Conservation (phyloP, 2,113 vertebrate species). For the Lanius collurio region DNA sequence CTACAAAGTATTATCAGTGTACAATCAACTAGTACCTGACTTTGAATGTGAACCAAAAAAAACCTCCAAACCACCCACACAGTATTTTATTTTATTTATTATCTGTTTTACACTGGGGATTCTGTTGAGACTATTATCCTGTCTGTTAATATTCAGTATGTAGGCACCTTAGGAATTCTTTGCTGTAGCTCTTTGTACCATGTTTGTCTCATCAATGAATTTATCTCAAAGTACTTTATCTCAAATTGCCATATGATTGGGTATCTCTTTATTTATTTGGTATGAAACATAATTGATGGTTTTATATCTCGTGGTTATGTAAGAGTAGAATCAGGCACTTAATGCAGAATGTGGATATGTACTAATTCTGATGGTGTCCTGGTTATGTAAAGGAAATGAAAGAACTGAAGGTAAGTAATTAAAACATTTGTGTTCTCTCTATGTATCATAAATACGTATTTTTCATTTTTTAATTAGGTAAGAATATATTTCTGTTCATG, state of each 20-base stretch:
- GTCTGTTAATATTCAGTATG: background rate
- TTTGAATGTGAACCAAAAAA: background rate
- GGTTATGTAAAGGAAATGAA: background rate
- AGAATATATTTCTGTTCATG: background rate
- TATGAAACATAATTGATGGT: background rate
- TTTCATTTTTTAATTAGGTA: background rate
- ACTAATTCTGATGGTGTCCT: background rate
- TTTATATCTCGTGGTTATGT: background rate
- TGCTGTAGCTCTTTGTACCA: background rate
- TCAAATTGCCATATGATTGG: background rate
- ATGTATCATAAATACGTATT: background rate
- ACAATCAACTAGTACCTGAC: background rate
- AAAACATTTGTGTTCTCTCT: background rate
- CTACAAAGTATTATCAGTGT: accelerated
- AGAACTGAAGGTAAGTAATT: background rate
- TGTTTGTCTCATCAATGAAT: background rate
- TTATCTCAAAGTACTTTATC: background rate
- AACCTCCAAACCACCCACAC: background rate
- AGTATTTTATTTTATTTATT: background rate
- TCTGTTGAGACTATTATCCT: background rate
- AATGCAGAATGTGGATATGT: background rate
- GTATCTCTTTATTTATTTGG: background rate
- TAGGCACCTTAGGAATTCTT: background rate
- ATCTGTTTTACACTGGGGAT: background rate
- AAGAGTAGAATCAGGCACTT: background rate